phyloP scores from a whole-genome alignment of 1,140 invertebrate genomes.

The Leptoteleia sp. region DNA sequence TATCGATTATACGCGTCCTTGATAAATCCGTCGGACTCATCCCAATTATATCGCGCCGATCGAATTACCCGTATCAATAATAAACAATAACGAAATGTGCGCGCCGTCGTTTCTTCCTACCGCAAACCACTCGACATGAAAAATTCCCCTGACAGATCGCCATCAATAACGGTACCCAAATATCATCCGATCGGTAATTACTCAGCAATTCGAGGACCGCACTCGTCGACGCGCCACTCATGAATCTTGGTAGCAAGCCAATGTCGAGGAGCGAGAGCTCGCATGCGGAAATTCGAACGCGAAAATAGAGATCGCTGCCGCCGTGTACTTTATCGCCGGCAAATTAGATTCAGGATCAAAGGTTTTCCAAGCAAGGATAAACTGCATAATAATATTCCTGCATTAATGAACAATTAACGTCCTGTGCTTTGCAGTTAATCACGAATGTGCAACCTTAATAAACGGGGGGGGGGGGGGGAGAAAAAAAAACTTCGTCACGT shows the following conservation, averaged over 20 bases:
- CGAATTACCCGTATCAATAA: constrained; percentile 39
- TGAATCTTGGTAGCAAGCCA: too few relatives aligned
- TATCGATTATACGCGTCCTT: constrained; percentile 27
- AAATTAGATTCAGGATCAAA: constrained; percentile 34
- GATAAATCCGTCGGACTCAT: constrained; percentile 18
- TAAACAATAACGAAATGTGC: constrained; percentile 25
- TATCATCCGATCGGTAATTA: constrained; percentile 67
- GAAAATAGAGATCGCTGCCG: constrained; percentile 12
- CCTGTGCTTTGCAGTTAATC: too few relatives aligned
- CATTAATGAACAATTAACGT: constrained; percentile 2
- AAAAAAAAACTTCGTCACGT: too few relatives aligned
- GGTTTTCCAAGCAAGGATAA: constrained; percentile 25
- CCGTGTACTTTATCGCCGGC: constrained; percentile 24
- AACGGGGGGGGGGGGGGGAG: too few relatives aligned
- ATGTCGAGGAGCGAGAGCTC: constrained; percentile 20
- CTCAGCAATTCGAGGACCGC: constrained; percentile 57
- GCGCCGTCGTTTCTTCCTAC: background rate
- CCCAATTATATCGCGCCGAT: constrained; percentile 15
- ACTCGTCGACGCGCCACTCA: constrained; percentile 18
- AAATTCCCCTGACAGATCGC: constrained; percentile 44
- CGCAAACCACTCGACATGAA: constrained; percentile 3
- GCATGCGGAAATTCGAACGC: too few relatives aligned
- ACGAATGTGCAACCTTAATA: too few relatives aligned
- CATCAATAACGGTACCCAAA: constrained; percentile 62
- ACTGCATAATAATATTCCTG: constrained; percentile 17